Conservation (phyloP, 2,113 vertebrate genomes). For the Lophura nycthemera region DNA sequence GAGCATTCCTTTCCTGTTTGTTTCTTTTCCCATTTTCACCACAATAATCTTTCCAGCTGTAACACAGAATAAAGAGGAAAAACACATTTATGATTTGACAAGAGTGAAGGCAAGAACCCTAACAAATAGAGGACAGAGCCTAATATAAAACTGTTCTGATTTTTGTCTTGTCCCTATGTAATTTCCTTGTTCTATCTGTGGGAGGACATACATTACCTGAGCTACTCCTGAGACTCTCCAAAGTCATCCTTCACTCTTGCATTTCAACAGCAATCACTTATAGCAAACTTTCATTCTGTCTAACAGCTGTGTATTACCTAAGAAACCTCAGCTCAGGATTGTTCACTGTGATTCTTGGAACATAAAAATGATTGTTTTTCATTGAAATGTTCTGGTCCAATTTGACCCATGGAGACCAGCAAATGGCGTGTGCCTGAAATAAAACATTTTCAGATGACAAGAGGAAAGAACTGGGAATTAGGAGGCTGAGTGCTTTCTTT, state of each 20-base stretch:
- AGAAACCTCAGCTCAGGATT: slow-evolving; percentile 26
- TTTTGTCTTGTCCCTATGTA: slow-evolving; percentile 67
- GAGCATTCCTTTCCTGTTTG: no score
- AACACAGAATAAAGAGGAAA: slow-evolving; percentile 9
- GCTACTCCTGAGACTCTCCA: slow-evolving; percentile 59
- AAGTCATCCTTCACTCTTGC: slow-evolving; percentile 65
- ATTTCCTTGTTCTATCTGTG: slow-evolving; percentile 59
- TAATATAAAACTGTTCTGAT: slow-evolving; percentile 66
- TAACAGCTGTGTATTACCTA: slow-evolving; percentile 17
- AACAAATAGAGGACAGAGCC: slow-evolving; percentile 52
- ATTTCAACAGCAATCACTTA: slow-evolving; percentile 60
- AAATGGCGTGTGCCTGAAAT: slow-evolving; percentile 17
- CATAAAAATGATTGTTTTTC: slow-evolving; percentile 67
- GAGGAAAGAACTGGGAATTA: slow-evolving; percentile 28
- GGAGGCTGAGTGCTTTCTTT: neutral
- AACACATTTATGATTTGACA: neutral
- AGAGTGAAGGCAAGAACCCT: slow-evolving; percentile 61
- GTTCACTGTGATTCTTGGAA: slow-evolving; percentile 44
- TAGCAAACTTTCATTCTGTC: slow-evolving; percentile 57
- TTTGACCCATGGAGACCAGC: slow-evolving; percentile 61
- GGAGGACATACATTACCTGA: slow-evolving; percentile 51
- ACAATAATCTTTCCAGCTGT: no score
- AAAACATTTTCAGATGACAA: slow-evolving; percentile 44
- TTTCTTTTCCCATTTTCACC: no score
- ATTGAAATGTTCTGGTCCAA: slow-evolving; percentile 53